These are phyloP conservation scores for Boloria selene DNA, from an alignment of 2,888 invertebrate species.

Conservation along the genomic window DNA sequence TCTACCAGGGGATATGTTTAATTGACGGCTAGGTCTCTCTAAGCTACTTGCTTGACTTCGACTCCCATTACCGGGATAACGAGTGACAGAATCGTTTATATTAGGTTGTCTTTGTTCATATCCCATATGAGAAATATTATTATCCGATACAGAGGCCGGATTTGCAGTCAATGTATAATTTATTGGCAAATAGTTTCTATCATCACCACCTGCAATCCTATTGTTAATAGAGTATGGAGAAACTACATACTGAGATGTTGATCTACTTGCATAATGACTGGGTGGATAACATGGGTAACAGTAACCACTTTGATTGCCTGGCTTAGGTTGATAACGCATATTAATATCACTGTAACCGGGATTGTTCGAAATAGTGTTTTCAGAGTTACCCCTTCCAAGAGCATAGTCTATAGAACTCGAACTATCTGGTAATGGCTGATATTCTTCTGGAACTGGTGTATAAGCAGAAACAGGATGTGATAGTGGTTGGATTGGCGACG, in stretches of 20 bases:
- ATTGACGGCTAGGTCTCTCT: conserved; percentile 71
- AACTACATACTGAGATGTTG: conserved; percentile 54
- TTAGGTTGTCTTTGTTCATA: conserved; percentile 49
- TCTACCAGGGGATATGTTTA: conserved; percentile 73
- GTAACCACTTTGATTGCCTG: conserved; percentile 52
- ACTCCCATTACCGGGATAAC: conserved; percentile 39
- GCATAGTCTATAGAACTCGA: conserved; percentile 68
- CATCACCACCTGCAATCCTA: conserved; percentile 59
- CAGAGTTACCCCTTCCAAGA: conserved; percentile 52
- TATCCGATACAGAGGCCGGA: conserved; percentile 48
- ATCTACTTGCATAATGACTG: conserved; percentile 52
- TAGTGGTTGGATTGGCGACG: conserved; percentile 61
- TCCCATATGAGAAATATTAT: conserved; percentile 44
- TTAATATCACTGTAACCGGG: conserved; percentile 58
- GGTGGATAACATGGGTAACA: conserved; percentile 58
- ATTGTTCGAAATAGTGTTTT: conserved; percentile 51
- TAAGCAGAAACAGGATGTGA: conserved; percentile 61
- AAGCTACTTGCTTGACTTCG: conserved; percentile 48
- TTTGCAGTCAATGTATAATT: conserved; percentile 53
- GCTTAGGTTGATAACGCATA: conserved; percentile 73
- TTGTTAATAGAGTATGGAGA: conserved; percentile 58
- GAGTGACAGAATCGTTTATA: conserved; percentile 45
- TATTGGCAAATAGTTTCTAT: conserved; percentile 56
- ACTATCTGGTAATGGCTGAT: conserved; percentile 74
- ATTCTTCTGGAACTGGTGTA: conserved; percentile 76